Evolutionary conservation across 1,140 invertebrate genomes (phyloP).

Genomic region (Adelges cooleyi): DNA sequence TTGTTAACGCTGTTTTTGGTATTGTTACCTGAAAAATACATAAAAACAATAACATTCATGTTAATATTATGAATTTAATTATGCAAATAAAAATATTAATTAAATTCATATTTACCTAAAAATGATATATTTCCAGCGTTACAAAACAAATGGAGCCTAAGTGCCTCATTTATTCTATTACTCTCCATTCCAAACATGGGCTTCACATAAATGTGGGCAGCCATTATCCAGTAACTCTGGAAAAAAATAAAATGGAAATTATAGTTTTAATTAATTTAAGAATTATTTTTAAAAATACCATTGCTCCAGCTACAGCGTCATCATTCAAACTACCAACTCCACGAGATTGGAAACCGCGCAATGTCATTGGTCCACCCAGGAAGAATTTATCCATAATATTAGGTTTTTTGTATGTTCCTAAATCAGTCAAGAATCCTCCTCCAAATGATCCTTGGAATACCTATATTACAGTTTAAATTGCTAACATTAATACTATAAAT

Average conservation of each 20-base stretch:
- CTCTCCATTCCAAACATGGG: constrained; percentile 64
- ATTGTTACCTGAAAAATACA: background rate
- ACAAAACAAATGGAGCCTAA: constrained; percentile 65
- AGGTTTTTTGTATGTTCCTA: constrained; percentile 47
- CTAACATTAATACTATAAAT: too few species aligned
- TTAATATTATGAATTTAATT: constrained; percentile 32
- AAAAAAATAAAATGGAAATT: background rate
- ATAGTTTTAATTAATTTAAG: background rate
- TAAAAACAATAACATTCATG: background rate
- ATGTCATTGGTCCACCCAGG: constrained; percentile 69
- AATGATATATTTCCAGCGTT: constrained; percentile 67
- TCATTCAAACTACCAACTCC: constrained; percentile 69
- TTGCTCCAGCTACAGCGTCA: constrained; percentile 54
- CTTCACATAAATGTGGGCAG: constrained; percentile 70
- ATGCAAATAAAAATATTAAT: background rate
- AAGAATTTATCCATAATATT: constrained; percentile 68
- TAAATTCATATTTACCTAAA: constrained; percentile 34
- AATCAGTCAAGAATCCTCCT: constrained; percentile 52
- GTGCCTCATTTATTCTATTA: constrained; percentile 58
- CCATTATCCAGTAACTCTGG: constrained; percentile 58
- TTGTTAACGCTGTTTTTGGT: constrained; percentile 33
- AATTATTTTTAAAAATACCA: constrained; percentile 36
- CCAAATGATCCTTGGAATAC: constrained; percentile 54
- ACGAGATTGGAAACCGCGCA: constrained; percentile 69
- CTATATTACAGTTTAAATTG: too few species aligned